These are phyloP conservation scores for Beroe ovata DNA, from an alignment of 37 sponge, comb jelly and placozoan species.

Conservation along the genomic window DNA sequence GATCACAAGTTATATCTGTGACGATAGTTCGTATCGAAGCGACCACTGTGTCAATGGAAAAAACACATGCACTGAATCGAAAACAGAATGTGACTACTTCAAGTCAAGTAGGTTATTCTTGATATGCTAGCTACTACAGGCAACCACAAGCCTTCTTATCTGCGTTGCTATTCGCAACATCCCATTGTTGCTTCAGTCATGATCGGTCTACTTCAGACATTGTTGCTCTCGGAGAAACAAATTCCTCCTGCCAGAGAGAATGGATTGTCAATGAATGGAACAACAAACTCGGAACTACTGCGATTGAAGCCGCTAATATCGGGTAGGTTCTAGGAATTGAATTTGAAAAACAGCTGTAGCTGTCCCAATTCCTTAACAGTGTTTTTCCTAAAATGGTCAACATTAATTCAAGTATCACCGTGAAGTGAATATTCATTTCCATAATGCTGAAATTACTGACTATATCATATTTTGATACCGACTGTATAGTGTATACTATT, in stretches of 20 bases:
- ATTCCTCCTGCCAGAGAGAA: background rate
- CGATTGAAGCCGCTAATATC: background rate
- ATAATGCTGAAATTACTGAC: too few relatives aligned
- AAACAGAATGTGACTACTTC: constrained; percentile 14
- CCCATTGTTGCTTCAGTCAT: too few relatives aligned
- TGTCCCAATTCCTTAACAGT: too few relatives aligned
- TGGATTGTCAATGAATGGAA: constrained; percentile 1
- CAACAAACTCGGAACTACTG: background rate
- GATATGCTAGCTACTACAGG: background rate
- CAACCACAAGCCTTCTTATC: background rate
- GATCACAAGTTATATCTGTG: constrained; percentile 18
- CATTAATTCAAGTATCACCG: too few relatives aligned
- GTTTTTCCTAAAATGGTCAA: too few relatives aligned
- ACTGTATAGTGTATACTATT: too few relatives aligned
- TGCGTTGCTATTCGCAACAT: too few relatives aligned
- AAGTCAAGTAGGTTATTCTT: constrained; percentile 10
- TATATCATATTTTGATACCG: too few relatives aligned
- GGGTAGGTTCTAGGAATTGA: too few relatives aligned
- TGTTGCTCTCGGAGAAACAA: background rate
- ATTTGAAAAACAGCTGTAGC: too few relatives aligned
- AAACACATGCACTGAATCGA: background rate
- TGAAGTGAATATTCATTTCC: too few relatives aligned
- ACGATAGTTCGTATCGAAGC: background rate
- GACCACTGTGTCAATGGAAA: constrained; percentile 9
- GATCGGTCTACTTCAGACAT: constrained; percentile 14